Base-by-base conservation (phyloP, 2,888 invertebrate species). In the Fissipunctia ypsillon region DNA sequence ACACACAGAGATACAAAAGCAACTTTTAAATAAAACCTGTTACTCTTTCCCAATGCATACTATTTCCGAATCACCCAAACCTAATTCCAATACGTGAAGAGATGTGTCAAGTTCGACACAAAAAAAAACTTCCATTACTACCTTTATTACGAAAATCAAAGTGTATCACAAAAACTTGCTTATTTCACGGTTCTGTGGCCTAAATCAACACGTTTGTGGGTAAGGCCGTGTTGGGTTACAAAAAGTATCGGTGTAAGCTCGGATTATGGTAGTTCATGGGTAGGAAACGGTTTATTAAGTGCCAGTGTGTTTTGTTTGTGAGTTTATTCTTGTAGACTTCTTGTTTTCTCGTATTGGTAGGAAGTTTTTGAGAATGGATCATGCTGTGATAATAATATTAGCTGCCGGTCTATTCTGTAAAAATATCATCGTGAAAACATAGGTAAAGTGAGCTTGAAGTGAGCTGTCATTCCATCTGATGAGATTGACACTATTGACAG, bases 171-270 rank as follows among this genome's bases (percentile, higher is more conserved):
- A 87, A 85, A 85, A 83, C 66, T 69, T 68, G 56, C 52, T 73
- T 80, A 82, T 88, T 89, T 89, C 88, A 87, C 86, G 86, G 78
- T 81, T 61, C 71, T 71, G 52, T 69, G 52, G 56, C 82, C 85
- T 85, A 86, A 88, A 88, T 84, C 86, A 87, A 87, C 85, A 87
- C 80, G 79, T 82, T 78, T 69, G 73, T 45, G 57, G 66, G 67
- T 64, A 79, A 65, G 63, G 66, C 71, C 64, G 81, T 71, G 69
- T 81, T 52, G 43, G 64, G 68, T 85, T 80, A 86, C 83, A 83
- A 84, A 87, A 83, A 81, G 59, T 72, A 69, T 63, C 69, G 35
- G 25, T 64, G 82, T 82, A 82, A 82, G 78, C 61, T 16, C 12
- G 52, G 78, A 66, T 81, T 81, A 84, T 69, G n/a, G 65, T 69